Conservation (phyloP, 2,888 invertebrate species). For the Pseudanteris insignis region DNA sequence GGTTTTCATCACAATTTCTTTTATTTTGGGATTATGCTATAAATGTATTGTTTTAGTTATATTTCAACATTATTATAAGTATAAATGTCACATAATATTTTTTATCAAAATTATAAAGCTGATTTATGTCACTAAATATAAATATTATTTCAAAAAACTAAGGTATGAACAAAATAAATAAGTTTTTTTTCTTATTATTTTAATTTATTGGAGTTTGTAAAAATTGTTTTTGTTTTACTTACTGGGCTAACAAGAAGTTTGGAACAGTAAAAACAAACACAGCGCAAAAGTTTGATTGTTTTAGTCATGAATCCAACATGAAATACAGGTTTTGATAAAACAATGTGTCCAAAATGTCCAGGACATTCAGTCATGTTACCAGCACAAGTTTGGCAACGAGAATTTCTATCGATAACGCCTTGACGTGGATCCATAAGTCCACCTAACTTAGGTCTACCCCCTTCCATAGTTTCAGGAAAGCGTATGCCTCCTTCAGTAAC, state of each 20-base stretch:
- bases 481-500: conserved; percentile 97
- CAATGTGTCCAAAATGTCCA: conserved; percentile 99
- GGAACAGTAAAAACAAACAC: no score
- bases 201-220: no score
- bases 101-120: no score
- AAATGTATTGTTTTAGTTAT: no score
- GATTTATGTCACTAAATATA: no score
- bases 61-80: no score
- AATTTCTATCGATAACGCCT: conserved; percentile 94
- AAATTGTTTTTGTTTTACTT: no score
- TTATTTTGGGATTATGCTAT: conserved; percentile 93
- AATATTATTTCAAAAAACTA: no score
- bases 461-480: conserved; percentile 98
- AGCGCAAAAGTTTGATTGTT: conserved; percentile 95
- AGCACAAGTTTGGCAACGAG: conserved; percentile 94
- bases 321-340: conserved; percentile 97
- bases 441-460: conserved; percentile 95
- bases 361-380: conserved; percentile 99
- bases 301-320: conserved; percentile 98
- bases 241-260: no score
- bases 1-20: conserved; percentile 94
- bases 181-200: no score
- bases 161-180: no score
- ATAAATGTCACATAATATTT: no score
- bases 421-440: conserved; percentile 99